Evolutionary conservation across 1,140 invertebrate species (phyloP).

Genomic region (Gonioctena quinquepunctata): DNA sequence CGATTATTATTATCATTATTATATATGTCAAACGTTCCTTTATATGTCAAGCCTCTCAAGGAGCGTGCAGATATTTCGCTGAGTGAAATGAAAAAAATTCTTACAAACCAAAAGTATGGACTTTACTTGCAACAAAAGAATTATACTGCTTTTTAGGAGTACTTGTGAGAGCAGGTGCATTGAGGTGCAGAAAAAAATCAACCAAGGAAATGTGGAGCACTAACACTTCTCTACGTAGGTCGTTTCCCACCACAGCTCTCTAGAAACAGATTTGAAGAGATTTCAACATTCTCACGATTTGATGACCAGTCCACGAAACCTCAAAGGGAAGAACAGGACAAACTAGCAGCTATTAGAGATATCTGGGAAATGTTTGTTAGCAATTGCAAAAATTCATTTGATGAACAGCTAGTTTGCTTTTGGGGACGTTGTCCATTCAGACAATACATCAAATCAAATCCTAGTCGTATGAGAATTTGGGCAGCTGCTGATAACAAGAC

Average conservation of each 20-base stretch:
- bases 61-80: neutral
- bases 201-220: slow-evolving; percentile 16
- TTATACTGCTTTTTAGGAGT: slow-evolving; percentile 24
- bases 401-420: slow-evolving; percentile 24
- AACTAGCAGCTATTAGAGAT: slow-evolving; percentile 47
- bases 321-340: slow-evolving; percentile 36
- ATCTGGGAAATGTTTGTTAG: slow-evolving; percentile 48
- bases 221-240: slow-evolving; percentile 17
- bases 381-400: slow-evolving; percentile 42
- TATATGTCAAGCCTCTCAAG: too few relatives aligned
- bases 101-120: neutral
- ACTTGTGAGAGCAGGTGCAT: slow-evolving; percentile 27
- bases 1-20: too few relatives aligned
- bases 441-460: slow-evolving; percentile 26
- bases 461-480: slow-evolving; percentile 30
- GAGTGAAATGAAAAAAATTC: slow-evolving; percentile 13
- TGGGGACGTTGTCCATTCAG: slow-evolving; percentile 15
- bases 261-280: slow-evolving; percentile 10
- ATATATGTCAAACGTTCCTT: too few relatives aligned
- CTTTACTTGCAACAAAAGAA: neutral
- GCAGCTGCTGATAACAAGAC: slow-evolving; percentile 23
- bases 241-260: slow-evolving; percentile 20
- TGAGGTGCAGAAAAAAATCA: slow-evolving; percentile 24
- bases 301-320: slow-evolving; percentile 32
- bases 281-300: slow-evolving; percentile 28